phyloP scores from a whole-genome alignment of 1,140 invertebrate genomes.

The Drosophila simulans region DNA sequence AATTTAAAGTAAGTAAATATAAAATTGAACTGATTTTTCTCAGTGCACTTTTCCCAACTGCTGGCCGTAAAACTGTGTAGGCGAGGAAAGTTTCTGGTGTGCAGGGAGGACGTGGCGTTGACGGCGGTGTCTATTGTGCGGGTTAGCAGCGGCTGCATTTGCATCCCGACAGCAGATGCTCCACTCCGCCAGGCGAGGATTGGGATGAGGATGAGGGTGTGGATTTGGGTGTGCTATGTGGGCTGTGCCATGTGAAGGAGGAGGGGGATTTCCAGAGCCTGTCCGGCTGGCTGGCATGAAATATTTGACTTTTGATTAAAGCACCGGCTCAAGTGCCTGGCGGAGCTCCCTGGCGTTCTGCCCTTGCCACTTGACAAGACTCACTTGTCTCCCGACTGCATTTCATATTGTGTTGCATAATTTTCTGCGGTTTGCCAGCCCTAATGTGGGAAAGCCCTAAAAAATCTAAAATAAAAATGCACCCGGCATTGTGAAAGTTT shows the following conservation, averaged over 20 bases:
- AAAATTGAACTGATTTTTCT: background rate
- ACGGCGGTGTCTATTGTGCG: constrained; percentile 67
- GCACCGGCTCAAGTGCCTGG: constrained; percentile 77
- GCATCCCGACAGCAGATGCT: constrained; percentile 79
- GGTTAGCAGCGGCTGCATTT: constrained; percentile 68
- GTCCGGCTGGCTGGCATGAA: constrained; percentile 64
- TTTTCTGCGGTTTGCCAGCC: constrained; percentile 63
- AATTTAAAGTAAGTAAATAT: too few species aligned
- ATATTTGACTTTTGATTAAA: constrained; percentile 83
- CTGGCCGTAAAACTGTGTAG: constrained; percentile 8
- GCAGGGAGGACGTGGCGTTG: constrained; percentile 27
- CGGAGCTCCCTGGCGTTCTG: constrained; percentile 29
- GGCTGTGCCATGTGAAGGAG: background rate
- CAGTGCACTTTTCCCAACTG: background rate
- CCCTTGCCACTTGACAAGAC: constrained; percentile 76
- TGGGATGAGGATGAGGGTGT: background rate
- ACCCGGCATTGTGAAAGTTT: constrained; percentile 48
- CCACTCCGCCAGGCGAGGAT: constrained; percentile 31
- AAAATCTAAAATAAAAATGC: constrained; percentile 18
- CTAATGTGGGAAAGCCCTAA: constrained; percentile 66
- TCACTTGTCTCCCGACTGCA: constrained; percentile 81
- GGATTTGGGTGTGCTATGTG: background rate
- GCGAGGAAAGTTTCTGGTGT: constrained; percentile 10
- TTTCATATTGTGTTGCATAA: constrained; percentile 81
- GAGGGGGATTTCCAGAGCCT: constrained; percentile 22